These are phyloP conservation scores for Parazoanthus swiftii DNA, from an alignment of 92 coral and sea anemone species.

Conservation along the genomic window DNA sequence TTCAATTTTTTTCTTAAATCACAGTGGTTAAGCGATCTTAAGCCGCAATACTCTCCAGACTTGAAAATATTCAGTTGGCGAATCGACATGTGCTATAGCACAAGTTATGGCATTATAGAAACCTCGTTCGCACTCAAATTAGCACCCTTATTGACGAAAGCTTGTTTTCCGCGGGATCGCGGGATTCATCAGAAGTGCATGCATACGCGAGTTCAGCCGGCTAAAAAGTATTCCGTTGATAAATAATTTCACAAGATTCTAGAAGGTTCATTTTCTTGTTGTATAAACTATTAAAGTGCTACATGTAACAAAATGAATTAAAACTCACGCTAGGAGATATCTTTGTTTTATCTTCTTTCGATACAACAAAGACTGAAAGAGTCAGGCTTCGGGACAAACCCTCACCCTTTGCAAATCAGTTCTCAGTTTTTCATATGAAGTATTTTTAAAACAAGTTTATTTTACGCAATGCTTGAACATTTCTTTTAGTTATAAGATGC, in stretches of 20 bases:
- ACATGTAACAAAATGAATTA: background rate
- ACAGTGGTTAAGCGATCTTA: background rate
- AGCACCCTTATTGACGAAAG: constrained; percentile 1
- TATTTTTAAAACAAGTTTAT: too few species aligned
- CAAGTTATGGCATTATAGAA: background rate
- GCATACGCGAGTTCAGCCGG: background rate
- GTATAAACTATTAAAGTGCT: background rate
- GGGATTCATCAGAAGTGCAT: background rate
- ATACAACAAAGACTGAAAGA: too few species aligned
- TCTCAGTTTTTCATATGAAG: too few species aligned
- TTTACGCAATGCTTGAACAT: too few species aligned
- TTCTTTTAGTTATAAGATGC: too few species aligned
- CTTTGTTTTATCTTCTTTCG: too few species aligned
- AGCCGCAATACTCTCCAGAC: background rate
- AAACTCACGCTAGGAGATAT: background rate
- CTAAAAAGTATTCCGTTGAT: background rate
- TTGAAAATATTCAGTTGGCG: background rate
- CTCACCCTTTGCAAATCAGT: too few species aligned
- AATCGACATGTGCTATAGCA: background rate
- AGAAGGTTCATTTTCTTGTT: background rate
- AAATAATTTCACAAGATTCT: background rate
- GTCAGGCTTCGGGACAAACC: too few species aligned
- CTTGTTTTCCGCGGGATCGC: background rate
- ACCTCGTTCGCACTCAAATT: constrained; percentile 26
- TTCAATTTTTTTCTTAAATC: constrained; percentile 6